Conservation (phyloP, 2,113 vertebrate species). For the Chloroceryle aenea region DNA sequence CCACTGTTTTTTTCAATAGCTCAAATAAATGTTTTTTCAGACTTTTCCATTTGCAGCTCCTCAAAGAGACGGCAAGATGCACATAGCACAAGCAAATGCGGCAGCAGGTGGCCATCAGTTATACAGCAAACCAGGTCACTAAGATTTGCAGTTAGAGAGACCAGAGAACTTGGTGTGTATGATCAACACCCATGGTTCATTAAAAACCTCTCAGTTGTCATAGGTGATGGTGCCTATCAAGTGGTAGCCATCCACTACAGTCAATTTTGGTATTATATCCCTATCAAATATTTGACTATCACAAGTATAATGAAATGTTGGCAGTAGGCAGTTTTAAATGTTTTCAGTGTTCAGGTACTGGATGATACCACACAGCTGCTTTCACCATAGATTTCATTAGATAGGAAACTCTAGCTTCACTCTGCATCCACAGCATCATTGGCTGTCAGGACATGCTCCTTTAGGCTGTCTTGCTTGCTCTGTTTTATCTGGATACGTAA, state of each 20-base stretch:
- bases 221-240: not conserved
- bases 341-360: not conserved
- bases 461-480: not conserved
- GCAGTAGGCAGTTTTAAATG: not conserved
- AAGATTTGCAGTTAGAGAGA: not conserved
- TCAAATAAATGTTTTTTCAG: not conserved
- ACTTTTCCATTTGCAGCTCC: not conserved
- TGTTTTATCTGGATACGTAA: not conserved
- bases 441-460: not conserved
- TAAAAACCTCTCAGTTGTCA: not conserved
- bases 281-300: not conserved
- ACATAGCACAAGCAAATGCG: accelerated
- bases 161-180: not conserved
- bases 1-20: not conserved
- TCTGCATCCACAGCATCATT: accelerated
- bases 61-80: not conserved
- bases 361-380: not conserved
- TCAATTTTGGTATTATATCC: constrained; percentile 15
- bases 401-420: not conserved
- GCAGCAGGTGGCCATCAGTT: not conserved
- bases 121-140: not conserved
- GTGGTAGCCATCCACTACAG: not conserved
- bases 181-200: not conserved
- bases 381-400: not conserved
- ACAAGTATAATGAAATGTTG: not conserved